Conservation (phyloP, 1,140 invertebrate genomes). For the Drosophila grimshawi region DNA sequence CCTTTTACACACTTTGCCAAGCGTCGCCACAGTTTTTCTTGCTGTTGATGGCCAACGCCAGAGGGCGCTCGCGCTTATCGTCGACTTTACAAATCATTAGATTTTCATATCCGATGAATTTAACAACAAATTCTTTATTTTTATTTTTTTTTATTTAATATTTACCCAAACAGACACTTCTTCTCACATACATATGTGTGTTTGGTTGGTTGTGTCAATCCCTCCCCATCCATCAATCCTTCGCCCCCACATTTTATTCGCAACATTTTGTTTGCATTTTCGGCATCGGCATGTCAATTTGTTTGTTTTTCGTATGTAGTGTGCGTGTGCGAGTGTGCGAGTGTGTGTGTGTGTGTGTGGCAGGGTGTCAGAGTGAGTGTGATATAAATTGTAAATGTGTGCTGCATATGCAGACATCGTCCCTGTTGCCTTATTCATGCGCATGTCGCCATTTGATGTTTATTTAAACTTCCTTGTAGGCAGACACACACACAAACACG, state of each 20-base stretch:
- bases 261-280: slow-evolving; percentile 60
- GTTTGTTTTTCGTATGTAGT: slow-evolving; percentile 60
- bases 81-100: slow-evolving; percentile 81
- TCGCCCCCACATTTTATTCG: slow-evolving; percentile 14
- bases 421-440: slow-evolving; percentile 56
- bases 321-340: neutral
- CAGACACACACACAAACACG: neutral
- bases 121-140: slow-evolving; percentile 70
- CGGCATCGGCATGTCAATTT: slow-evolving; percentile 74
- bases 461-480: slow-evolving; percentile 75
- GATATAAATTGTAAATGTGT: slow-evolving; percentile 46
- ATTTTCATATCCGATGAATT: slow-evolving; percentile 83
- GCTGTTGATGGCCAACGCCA: slow-evolving; percentile 39
- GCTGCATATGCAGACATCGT: slow-evolving; percentile 42
- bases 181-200: slow-evolving; percentile 34
- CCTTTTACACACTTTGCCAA: slow-evolving; percentile 56
- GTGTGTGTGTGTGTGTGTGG: slow-evolving; percentile 2
- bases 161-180: slow-evolving; percentile 53
- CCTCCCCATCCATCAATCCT: neutral
- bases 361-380: slow-evolving; percentile 9
- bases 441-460: slow-evolving; percentile 76
- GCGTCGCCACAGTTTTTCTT: slow-evolving; percentile 44
- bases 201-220: neutral
- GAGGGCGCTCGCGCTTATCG: slow-evolving; percentile 67
- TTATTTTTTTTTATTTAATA: slow-evolving; percentile 67